These are phyloP conservation scores for Troides oblongomaculatus DNA, from an alignment of 2,888 invertebrate genomes.

Conservation along the genomic window DNA sequence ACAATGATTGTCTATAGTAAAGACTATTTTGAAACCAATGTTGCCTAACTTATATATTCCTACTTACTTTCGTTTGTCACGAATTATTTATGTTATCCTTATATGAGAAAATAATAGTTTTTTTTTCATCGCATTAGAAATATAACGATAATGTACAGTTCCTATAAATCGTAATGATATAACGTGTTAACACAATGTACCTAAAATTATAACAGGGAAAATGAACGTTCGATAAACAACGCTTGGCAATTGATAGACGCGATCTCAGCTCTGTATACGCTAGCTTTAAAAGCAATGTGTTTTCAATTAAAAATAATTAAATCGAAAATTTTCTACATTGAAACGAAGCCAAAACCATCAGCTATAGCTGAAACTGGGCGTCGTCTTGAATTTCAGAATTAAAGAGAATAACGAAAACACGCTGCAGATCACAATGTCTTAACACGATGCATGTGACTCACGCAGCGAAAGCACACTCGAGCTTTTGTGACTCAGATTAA, in stretches of 20 bases:
- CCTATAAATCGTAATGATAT: background rate
- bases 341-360: conserved; percentile 64
- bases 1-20: no score
- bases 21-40: no score
- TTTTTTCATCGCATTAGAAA: background rate
- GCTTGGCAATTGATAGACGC: conserved; percentile 2
- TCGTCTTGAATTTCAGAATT: conserved; percentile 58
- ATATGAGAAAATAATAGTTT: no score
- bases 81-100: no score
- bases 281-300: background rate
- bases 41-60: no score
- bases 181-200: background rate
- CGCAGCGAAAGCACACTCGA: conserved; percentile 50
- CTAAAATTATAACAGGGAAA: background rate
- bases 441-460: conserved; percentile 65
- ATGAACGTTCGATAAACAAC: conserved; percentile 1
- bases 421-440: conserved; percentile 45
- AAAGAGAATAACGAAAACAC: conserved; percentile 63
- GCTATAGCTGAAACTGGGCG: conserved; percentile 57
- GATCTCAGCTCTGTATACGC: background rate
- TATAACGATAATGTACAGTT: background rate
- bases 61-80: no score
- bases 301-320: conserved; percentile 22
- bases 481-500: conserved; percentile 53
- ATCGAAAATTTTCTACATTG: conserved; percentile 49